These are phyloP conservation scores for Rhizoglyphus robini DNA, from an alignment of 1,140 invertebrate species.

Conservation along the genomic window DNA sequence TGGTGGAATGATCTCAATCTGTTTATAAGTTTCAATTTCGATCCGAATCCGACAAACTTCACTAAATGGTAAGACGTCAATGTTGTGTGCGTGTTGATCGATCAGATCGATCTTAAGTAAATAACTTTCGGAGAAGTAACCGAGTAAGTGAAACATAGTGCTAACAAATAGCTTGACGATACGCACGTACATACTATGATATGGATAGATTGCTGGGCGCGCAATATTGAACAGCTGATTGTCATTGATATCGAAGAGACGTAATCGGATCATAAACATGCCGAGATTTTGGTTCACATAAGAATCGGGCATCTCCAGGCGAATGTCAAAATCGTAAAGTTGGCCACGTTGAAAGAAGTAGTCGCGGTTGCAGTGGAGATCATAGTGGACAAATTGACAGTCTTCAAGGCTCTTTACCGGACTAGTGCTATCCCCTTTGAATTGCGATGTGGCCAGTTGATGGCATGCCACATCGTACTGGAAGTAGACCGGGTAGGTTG, in stretches of 20 bases:
- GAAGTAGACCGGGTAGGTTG: not conserved
- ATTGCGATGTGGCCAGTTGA: not conserved
- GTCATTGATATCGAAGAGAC: not conserved
- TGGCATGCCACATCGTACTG: not conserved
- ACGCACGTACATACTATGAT: not conserved
- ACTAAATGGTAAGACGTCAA: not conserved
- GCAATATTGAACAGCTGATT: not conserved
- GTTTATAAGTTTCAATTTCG: slow-evolving; percentile 11
- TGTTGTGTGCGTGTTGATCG: not conserved
- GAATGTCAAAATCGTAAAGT: slow-evolving; percentile 2
- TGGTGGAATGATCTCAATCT: not conserved
- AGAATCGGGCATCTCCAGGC: slow-evolving; percentile 17
- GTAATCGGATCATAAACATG: slow-evolving; percentile 16
- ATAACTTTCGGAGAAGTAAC: not conserved
- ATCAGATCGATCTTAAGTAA: slow-evolving; percentile 2
- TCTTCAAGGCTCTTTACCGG: not conserved
- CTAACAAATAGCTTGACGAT: not conserved
- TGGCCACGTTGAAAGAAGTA: slow-evolving; percentile 14
- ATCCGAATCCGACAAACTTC: not conserved
- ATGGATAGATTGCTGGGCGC: slow-evolving; percentile 8
- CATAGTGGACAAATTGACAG: not conserved
- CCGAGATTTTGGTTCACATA: slow-evolving; percentile 2
- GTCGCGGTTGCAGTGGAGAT: not conserved
- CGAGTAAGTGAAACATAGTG: not conserved
- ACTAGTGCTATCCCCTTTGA: not conserved